Evolutionary conservation across 2,888 invertebrate genomes (phyloP).

Genomic region (Drosophila mimica): DNA sequence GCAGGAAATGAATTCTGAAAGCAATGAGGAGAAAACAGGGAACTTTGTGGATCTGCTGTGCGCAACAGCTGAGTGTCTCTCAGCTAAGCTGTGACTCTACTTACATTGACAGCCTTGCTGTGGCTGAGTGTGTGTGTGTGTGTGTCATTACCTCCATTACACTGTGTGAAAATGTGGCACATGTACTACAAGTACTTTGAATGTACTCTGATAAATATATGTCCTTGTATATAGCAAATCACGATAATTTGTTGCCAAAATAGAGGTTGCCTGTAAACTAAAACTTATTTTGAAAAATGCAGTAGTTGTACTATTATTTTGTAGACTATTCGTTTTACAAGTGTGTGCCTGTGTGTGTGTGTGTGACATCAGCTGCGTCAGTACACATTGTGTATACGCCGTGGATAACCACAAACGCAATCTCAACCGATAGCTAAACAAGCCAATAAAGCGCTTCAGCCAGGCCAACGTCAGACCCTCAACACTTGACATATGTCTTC

Average conservation of each 20-base stretch:
- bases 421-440: constrained; percentile 40
- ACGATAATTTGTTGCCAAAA: neutral
- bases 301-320: neutral
- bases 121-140: neutral
- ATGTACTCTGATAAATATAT: neutral
- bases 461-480: constrained; percentile 12
- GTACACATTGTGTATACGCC: constrained; percentile 41
- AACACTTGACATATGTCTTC: constrained; percentile 45
- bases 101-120: constrained; percentile 32
- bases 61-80: constrained; percentile 37
- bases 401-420: constrained; percentile 51
- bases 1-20: constrained; percentile 56
- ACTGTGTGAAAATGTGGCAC: constrained; percentile 22
- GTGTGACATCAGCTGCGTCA: constrained; percentile 18
- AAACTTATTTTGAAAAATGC: neutral
- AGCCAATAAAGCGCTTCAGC: constrained; percentile 44
- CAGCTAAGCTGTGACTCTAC: constrained; percentile 41
- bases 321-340: neutral
- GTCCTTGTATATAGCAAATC: constrained; percentile 5
- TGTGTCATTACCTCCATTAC: neutral
- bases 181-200: neutral
- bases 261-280: neutral
- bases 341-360: constrained; percentile 8
- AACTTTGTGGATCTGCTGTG: neutral
- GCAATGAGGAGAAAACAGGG: constrained; percentile 19